Evolutionary conservation across 2,888 invertebrate species (phyloP), one percentile per base, ranked within the genome.

Genomic region (Anthrax anthrax): DNA sequence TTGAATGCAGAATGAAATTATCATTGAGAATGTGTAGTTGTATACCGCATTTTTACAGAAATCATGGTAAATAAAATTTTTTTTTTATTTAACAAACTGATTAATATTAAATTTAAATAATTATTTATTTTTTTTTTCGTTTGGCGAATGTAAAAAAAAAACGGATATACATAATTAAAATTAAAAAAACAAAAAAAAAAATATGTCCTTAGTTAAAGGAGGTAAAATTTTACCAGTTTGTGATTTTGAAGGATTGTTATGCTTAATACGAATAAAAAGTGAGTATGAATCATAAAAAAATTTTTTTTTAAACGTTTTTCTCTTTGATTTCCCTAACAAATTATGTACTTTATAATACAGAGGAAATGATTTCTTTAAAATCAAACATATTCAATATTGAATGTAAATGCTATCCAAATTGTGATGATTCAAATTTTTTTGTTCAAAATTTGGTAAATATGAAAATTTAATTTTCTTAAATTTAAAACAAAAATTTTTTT

Each of bases 21-120:
- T 75, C 80, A 29, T 62, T 76, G 10, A 69, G 73, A 48, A 65
- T 75, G 44, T 86, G 85, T 58, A 72, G 73, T 1, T 86, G 86
- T 60, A 69, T 80, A 34, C 86, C 86, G 0, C 80, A 83, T 61
- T 85, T 85, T 58, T 84, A 83, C 53, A 73, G 80, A 50, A 74
- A 70, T 48, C 70, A 72, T 49, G 74, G 84, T 81, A 61, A 66
- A 65, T 32, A 13, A 36, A 40, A 9, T 14, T 17, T 32, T n/a
- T 16, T 1, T 36, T 18, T 23, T n/a, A 37, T 19, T n/a, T n/a
- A n/a, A n/a, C n/a, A n/a, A n/a, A n/a, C n/a, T n/a, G n/a, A n/a
- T n/a, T 18, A 4, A 37, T 6, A 46, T 16, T 14, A 4, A 29
- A 13, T 36, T 38, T 17, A n/a, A n/a, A 8, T 29, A 14, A 23